Evolutionary conservation across 2,888 invertebrate species (phyloP).

Genomic region (Drosophila infuscata): DNA sequence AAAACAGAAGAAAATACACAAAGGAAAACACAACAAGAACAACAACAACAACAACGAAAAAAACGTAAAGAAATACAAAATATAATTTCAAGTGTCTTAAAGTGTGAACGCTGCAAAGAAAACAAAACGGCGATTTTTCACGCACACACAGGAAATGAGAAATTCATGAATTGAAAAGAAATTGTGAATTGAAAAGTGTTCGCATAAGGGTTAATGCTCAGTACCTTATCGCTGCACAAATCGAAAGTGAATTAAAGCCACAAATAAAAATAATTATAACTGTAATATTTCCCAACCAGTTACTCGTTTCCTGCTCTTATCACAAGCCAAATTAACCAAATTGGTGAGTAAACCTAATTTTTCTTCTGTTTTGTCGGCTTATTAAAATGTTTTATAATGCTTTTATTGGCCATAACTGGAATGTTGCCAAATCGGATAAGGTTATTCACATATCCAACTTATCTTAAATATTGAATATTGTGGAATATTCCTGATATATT

Average conservation of each 20-base stretch:
- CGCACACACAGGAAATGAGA: conserved; percentile 5
- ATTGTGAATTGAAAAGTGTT: conserved; percentile 32
- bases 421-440: neutral
- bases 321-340: conserved; percentile 34
- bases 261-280: conserved; percentile 47
- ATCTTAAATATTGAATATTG: neutral
- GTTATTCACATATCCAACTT: neutral
- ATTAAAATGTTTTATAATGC: neutral
- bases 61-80: conserved; percentile 15
- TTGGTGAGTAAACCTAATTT: conserved; percentile 45
- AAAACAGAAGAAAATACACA: conserved; percentile 49
- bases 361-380: conserved; percentile 12
- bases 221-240: conserved; percentile 42
- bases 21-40: conserved; percentile 25
- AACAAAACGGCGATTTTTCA: conserved; percentile 35
- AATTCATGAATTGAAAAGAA: conserved; percentile 30
- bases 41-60: neutral
- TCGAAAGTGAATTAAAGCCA: conserved; percentile 57
- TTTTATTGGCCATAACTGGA: conserved; percentile 11
- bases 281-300: conserved; percentile 43
- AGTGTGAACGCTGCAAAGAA: conserved; percentile 47
- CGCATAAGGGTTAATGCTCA: conserved; percentile 36
- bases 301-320: conserved; percentile 37
- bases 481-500: neutral
- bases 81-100: conserved; percentile 48